Evolutionary conservation across 2,797 vertebrate genomes (phyloP), one percentile per base, ranked within the genome.

Genomic region (Dryobates pubescens): DNA sequence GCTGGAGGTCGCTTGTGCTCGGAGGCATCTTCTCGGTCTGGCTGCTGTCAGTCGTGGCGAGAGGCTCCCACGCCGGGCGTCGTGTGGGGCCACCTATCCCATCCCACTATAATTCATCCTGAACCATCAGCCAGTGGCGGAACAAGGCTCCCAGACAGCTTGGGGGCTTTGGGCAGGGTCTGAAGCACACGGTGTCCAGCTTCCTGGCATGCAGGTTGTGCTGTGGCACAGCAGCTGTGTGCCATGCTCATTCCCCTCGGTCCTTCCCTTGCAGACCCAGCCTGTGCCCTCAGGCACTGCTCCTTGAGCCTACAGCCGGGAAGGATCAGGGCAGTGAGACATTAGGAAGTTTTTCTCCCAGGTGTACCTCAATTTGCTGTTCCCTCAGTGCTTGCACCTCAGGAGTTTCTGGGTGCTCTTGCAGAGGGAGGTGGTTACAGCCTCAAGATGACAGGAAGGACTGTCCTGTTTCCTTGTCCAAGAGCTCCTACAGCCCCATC

Each of bases 301-400:
- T 32, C 54, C 2, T 26, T 10, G 4, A 9, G 1, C 5, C 41
- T 1, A 36, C 18, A 2, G 13, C 11, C 8, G 2, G n/a, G 3
- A 2, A 6, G 36, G 30, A 30, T 7, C 15, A 0, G 10, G 2
- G 2, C 4, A 17, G 0, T 4, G 1, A 62, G 30, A 3, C 2
- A 1, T 6, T 7, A 7, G 0, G 0, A 13, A 0, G 0, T 2
- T 38, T n/a, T 53, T 30, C 49, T 27, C 0, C 10, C 10, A 1
- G 30, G 1, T n/a, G 38, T 57, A 0, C 24, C 58, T 24, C 9
- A 1, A 7, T 83, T 30, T 38, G 0, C 17, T 41, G 34, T 17
- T 26, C 19, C 34, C 4, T 8, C 17, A 1, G 1, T 6, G 20
- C 10, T 73, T 9, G 15, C 18, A 13, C 9, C 13, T 0, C 18